These are phyloP conservation scores for Morpho deidamia DNA, from an alignment of 2,888 invertebrate genomes.

Conservation along the genomic window DNA sequence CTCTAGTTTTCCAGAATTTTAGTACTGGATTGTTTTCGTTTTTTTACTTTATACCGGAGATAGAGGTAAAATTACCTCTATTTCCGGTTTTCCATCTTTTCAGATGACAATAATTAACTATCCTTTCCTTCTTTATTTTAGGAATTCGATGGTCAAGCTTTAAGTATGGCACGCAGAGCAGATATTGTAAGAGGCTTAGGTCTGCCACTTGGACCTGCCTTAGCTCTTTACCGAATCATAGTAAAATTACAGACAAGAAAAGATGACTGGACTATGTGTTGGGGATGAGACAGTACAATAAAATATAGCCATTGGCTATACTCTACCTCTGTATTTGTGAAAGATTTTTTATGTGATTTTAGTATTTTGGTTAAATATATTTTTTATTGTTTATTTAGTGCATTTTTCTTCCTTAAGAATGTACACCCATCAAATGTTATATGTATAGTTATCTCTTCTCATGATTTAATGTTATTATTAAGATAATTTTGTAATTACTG, in stretches of 20 bases:
- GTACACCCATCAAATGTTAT: no score
- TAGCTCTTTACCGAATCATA: slow-evolving; percentile 90
- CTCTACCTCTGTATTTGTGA: not conserved
- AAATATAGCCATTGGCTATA: not conserved
- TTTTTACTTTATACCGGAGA: no score
- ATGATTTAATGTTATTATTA: no score
- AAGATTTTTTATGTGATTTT: slow-evolving; percentile 1
- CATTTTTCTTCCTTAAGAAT: not conserved
- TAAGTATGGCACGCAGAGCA: slow-evolving; percentile 88
- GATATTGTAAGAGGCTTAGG: slow-evolving; percentile 91
- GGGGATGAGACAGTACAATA: slow-evolving; percentile 69
- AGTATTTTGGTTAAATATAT: slow-evolving; percentile 7
- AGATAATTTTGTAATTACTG: no score
- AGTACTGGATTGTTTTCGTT: no score
- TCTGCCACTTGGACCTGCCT: slow-evolving; percentile 91
- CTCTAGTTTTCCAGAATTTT: no score
- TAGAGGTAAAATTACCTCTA: no score
- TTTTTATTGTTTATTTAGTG: slow-evolving; percentile 9
- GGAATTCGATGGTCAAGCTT: slow-evolving; percentile 95
- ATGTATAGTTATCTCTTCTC: no score
- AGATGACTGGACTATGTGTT: slow-evolving; percentile 85
- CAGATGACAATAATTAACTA: not conserved
- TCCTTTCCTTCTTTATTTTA: slow-evolving; percentile 42
- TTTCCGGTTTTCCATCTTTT: no score
- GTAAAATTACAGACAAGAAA: slow-evolving; percentile 88